These are phyloP conservation scores for Cantharis rustica DNA, from an alignment of 2,888 invertebrate genomes.

Conservation along the genomic window DNA sequence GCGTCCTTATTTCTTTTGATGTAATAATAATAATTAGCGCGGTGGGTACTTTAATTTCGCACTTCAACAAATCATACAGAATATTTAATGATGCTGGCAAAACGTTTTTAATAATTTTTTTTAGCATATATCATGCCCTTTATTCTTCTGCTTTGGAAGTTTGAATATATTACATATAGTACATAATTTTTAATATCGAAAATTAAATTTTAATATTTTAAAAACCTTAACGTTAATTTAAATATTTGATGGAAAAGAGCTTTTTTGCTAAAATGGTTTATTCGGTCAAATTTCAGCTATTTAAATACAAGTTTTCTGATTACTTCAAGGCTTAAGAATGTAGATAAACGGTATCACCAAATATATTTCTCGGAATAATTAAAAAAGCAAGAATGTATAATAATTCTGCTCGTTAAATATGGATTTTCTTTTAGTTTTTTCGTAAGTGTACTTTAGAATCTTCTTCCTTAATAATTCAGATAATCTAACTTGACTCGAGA, in stretches of 20 bases:
- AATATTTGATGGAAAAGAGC: too few relatives aligned
- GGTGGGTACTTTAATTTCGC: not conserved
- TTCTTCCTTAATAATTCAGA: not conserved
- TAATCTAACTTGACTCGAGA: not conserved
- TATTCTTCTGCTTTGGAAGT: too few relatives aligned
- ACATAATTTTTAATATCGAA: too few relatives aligned
- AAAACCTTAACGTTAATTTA: too few relatives aligned
- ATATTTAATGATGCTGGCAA: not conserved
- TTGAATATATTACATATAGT: too few relatives aligned
- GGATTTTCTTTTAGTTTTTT: not conserved
- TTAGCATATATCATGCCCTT: too few relatives aligned
- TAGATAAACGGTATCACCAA: not conserved
- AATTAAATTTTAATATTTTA: too few relatives aligned
- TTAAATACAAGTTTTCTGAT: not conserved
- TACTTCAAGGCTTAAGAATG: not conserved
- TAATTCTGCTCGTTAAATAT: not conserved
- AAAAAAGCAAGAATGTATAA: not conserved
- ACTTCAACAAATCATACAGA: not conserved
- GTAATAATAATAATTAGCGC: not conserved
- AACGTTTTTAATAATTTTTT: not conserved
- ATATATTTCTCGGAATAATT: not conserved
- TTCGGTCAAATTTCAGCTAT: not conserved
- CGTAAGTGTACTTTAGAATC: not conserved
- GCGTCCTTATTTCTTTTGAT: not conserved
- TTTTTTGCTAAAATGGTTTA: too few relatives aligned